Base-by-base conservation (phyloP, 2,797 vertebrate species). In the Ceyx erithaca region DNA sequence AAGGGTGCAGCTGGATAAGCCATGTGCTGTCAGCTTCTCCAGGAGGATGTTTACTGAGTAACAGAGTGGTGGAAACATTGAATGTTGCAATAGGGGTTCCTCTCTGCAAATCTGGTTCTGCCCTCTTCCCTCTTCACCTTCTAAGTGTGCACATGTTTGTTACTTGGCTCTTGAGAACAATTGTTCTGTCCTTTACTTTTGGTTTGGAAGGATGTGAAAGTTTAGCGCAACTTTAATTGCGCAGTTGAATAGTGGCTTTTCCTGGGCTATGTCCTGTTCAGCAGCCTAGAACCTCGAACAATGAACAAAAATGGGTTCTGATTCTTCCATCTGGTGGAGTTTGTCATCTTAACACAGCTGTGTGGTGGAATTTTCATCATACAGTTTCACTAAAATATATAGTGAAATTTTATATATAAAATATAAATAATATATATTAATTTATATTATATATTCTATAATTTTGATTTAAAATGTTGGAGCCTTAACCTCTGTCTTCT, bases 131-230 rank as follows among this genome's bases (percentile, higher is more conserved):
- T 71, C 51, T 78, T 76, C 85, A 49, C 12, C 48, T 92, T 7
- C 41, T 22, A 49, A 80, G 37, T 8, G 28, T 30, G 5, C 26
- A 5, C 5, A 0, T 59, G 45, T 81, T 79, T 93, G 69, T 87
- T 69, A 55, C 37, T 2, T 46, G 68, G 54, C 70, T 78, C 45
- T n/a, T 41, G 52, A 82, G 71, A 78, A 10, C 55, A 76, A 52
- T 40, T 88, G 57, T 64, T 93, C 49, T 82, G 52, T 64, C 72
- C 79, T 93, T 89, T 68, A 49, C 66, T 79, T 93, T 87, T 37
- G 58, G 85, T 93, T 85, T 58, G 51, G 82, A 85, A 82, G 72
- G 79, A 85, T 2, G 2, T 67, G 76, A 67, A 87, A 75, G 57
- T 58, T 95, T 13, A 31, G 41, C 68, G 46, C 49, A 33, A 4